A percentile compares a stretch with the other conserved stretches of the same genome.
Conservation (phyloP, 2,113 vertebrate species). For the Calyptommatus sinebrachiatus region DNA sequence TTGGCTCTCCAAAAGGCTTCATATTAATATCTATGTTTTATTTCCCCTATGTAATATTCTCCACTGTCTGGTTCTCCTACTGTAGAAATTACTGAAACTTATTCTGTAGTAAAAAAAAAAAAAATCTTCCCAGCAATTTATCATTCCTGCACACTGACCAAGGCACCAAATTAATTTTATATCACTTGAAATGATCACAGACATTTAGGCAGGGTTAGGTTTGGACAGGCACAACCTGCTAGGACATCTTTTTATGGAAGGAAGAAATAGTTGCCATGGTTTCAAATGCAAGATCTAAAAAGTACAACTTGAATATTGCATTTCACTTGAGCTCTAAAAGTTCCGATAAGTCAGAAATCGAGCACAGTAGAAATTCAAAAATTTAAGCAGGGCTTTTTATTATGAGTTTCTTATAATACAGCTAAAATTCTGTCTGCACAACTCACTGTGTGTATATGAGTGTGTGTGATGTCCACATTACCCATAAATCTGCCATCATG, state of each 20-base stretch:
- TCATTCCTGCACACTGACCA: constrained; percentile 6
- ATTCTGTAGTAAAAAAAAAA: constrained; percentile 30
- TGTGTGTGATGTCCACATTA: constrained; percentile 76
- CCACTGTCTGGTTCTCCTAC: constrained; percentile 2
- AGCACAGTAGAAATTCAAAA: constrained; percentile 61
- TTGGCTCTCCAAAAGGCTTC: constrained; percentile 3
- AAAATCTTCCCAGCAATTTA: constrained; percentile 29
- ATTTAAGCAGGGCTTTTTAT: constrained; percentile 54
- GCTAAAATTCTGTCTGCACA: constrained; percentile 64
- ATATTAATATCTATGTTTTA: constrained; percentile 25
- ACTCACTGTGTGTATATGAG: constrained; percentile 40
- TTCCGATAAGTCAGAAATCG: constrained; percentile 45
- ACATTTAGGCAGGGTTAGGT: too few relatives aligned
- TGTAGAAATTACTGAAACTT: constrained; percentile 8
- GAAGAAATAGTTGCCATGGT: not conserved
- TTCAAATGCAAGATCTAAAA: constrained; percentile 25
- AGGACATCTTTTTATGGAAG: too few relatives aligned
- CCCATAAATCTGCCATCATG: constrained; percentile 84
- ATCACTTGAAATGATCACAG: constrained; percentile 3
- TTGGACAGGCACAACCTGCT: not conserved
- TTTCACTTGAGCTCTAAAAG: constrained; percentile 42
- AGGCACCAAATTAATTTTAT: constrained; percentile 24
- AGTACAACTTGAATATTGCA: constrained; percentile 30
- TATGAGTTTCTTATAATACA: constrained; percentile 55
- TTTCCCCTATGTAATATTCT: constrained; percentile 19